phyloP scores from a whole-genome alignment of 2,888 invertebrate genomes.

The Yponomeuta evonymella region DNA sequence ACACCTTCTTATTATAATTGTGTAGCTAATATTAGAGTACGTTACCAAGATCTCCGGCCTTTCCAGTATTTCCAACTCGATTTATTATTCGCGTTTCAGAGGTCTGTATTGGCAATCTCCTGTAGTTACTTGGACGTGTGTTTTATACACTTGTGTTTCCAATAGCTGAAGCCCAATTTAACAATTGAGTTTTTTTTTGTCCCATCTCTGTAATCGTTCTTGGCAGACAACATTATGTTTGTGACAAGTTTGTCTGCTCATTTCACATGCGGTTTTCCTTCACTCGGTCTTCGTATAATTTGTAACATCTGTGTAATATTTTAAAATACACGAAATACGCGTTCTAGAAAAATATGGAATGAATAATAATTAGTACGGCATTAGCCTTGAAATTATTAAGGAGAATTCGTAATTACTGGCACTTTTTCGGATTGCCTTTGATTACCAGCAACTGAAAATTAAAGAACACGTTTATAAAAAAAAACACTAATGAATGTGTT shows the following conservation, averaged over 20 bases:
- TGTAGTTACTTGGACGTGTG: too few species aligned
- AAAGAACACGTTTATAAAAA: too few species aligned
- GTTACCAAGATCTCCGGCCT: too few species aligned
- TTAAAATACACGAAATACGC: not conserved
- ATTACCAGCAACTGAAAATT: not conserved
- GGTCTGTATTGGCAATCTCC: too few species aligned
- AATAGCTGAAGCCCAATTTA: too few species aligned
- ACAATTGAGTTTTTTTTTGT: not conserved
- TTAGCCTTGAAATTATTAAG: not conserved
- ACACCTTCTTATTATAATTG: too few species aligned
- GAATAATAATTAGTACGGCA: not conserved
- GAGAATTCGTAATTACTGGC: not conserved
- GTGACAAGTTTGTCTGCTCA: not conserved
- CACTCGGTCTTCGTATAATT: not conserved
- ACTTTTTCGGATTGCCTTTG: not conserved
- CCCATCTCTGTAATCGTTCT: not conserved
- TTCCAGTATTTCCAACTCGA: too few species aligned
- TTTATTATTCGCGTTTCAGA: too few species aligned
- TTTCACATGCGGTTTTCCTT: not conserved
- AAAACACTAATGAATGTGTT: too few species aligned
- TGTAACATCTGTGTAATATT: not conserved
- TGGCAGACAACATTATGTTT: not conserved
- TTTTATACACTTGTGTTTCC: too few species aligned
- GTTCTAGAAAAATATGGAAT: too few species aligned
- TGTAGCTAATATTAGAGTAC: too few species aligned